Evolutionary conservation across 2,888 invertebrate species (phyloP).

Genomic region (Chrysolina oricalcia): DNA sequence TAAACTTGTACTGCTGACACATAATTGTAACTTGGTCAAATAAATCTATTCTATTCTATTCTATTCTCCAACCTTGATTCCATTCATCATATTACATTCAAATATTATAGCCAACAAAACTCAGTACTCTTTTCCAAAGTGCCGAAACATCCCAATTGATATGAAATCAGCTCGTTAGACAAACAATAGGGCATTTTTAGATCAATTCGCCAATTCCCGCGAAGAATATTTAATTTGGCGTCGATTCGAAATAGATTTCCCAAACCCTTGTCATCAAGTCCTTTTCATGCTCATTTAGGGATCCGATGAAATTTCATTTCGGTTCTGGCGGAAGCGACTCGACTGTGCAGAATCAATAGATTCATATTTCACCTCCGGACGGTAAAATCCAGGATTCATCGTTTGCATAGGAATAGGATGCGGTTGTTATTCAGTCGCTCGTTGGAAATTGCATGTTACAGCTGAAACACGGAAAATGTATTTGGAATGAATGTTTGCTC

Average conservation of each 20-base stretch:
- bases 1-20: too few species aligned
- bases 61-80: too few species aligned
- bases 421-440: conserved; percentile 13
- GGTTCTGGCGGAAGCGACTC: neutral
- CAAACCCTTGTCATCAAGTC: neutral
- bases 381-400: conserved; percentile 4
- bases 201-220: too few species aligned
- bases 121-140: too few species aligned
- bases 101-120: too few species aligned
- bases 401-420: conserved; percentile 13
- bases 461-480: neutral
- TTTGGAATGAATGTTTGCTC: neutral
- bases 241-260: neutral
- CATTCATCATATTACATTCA: too few species aligned
- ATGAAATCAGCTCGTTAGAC: too few species aligned
- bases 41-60: too few species aligned
- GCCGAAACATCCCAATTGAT: too few species aligned
- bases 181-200: too few species aligned
- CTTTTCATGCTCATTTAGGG: neutral
- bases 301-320: neutral
- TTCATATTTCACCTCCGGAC: conserved; percentile 5
- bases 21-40: too few species aligned
- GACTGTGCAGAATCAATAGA: neutral
- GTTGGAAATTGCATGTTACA: conserved; percentile 9
- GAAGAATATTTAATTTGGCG: too few species aligned